phyloP scores from a whole-genome alignment of 2,113 vertebrate species.

The Microtus richardsoni region DNA sequence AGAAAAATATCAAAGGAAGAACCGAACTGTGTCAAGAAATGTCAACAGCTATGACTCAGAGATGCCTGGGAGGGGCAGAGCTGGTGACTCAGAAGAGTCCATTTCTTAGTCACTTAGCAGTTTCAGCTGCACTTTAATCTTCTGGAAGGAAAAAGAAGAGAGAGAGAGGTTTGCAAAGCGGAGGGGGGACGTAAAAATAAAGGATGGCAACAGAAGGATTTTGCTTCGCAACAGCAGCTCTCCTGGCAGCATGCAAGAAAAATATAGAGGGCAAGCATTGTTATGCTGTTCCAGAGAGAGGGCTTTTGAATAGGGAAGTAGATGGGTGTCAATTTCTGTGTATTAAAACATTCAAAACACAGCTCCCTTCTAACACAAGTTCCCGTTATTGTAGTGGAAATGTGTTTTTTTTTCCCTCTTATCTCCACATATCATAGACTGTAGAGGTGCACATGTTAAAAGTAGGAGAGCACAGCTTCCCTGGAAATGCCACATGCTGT shows the following conservation, averaged over 20 bases:
- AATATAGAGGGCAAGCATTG: slow-evolving; percentile 71
- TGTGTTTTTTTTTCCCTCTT: neutral
- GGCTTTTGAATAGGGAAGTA: slow-evolving; percentile 70
- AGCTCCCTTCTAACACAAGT: slow-evolving; percentile 57
- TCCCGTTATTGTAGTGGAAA: slow-evolving; percentile 61
- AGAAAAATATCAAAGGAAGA: slow-evolving; percentile 41
- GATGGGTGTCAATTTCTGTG: slow-evolving; percentile 78
- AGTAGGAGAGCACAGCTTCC: neutral
- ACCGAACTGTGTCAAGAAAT: slow-evolving; percentile 56
- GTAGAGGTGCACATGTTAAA: neutral
- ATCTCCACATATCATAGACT: slow-evolving; percentile 47
- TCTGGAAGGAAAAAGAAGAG: slow-evolving; percentile 7
- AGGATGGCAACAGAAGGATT: slow-evolving; percentile 72
- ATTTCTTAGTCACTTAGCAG: slow-evolving; percentile 69
- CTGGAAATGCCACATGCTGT: neutral
- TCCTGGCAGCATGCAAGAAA: slow-evolving; percentile 64
- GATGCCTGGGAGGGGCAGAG: slow-evolving; percentile 7
- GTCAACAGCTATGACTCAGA: slow-evolving; percentile 68
- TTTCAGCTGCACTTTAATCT: slow-evolving; percentile 70
- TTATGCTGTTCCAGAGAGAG: slow-evolving; percentile 64
- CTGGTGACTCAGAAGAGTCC: slow-evolving; percentile 67
- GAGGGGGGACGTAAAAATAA: slow-evolving; percentile 71
- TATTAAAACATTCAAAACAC: slow-evolving; percentile 79
- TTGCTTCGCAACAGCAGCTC: slow-evolving; percentile 75
- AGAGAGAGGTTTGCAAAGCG: slow-evolving; percentile 42